Base-by-base conservation (phyloP, 2,888 invertebrate genomes). In the Thecocarcelia acutangulata region DNA sequence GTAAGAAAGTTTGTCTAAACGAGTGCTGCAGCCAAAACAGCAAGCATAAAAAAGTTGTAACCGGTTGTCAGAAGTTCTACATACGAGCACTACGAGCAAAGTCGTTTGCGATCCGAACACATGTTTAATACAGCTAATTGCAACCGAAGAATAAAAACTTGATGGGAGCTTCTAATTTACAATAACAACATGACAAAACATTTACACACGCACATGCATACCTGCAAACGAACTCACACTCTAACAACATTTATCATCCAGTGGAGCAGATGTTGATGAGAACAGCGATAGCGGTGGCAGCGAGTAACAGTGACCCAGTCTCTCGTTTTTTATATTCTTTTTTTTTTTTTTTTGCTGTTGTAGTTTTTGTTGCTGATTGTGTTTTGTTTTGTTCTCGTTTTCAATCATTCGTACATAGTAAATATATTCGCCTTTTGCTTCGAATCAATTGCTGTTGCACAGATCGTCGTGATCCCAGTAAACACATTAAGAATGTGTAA, bases 221-320 rank as follows among this genome's bases (percentile, higher is more conserved):
- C 42, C 48, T 54, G 19, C 48, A 42, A 40, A 28, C 24, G 9
- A 33, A 33, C 33, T 33, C 33, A 9, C 33, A 33, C 33, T 33
- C 8, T 21, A 24, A 64, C 58, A 54, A 52, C 11, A 50, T 44
- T 68, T 64, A 59, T 59, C 50, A 24, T 48, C 15, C n/a, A 54
- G 28, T 42, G 68, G 28, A 66, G 54, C 63, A 56, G 54, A n/a
- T 83, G 19, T 54, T 28, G 79, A 50, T 61, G 63, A 64, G 59
- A 42, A 74, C 74, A 24, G 48, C 50, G 69, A 64, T 75, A 69
- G 56, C 74, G 83, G 74, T 76, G 72, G 78, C 83, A 82, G 86
- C 85, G 87, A 84, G 89, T 89, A 89, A 88, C 88, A 88, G 89
- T 88, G 88, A 88, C 88, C 88, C 88, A 88, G 89, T 89, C 87